Evolutionary conservation across 2,113 vertebrate species (phyloP).

Genomic region (Urocolius indicus): DNA sequence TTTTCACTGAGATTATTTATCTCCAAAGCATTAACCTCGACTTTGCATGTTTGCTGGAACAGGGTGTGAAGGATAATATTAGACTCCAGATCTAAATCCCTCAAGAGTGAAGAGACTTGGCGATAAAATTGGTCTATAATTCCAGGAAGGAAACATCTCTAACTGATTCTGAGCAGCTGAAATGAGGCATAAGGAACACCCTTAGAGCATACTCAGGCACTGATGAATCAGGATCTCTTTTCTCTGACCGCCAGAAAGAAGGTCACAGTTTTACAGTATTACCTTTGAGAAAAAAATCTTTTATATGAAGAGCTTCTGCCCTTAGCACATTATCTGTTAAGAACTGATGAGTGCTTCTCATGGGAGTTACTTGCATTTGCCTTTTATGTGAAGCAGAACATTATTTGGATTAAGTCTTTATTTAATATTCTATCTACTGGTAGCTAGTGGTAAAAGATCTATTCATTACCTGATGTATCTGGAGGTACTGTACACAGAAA

Average conservation of each 20-base stretch:
- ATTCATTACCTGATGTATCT: not conserved
- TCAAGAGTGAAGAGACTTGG: not conserved
- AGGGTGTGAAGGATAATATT: not conserved
- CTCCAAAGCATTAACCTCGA: not conserved
- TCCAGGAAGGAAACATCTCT: not conserved
- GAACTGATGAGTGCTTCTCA: not conserved
- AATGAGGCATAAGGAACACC: not conserved
- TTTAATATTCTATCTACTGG: not conserved
- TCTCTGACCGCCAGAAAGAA: not conserved
- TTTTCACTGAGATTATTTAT: not conserved
- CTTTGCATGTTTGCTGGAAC: not conserved
- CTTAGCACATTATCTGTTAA: not conserved
- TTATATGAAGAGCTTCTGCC: not conserved
- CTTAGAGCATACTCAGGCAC: not conserved
- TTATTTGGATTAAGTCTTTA: constrained; percentile 1
- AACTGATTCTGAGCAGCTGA: not conserved
- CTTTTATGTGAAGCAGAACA: constrained; percentile 19
- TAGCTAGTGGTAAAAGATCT: constrained; percentile 5
- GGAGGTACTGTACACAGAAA: not conserved
- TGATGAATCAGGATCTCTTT: not conserved
- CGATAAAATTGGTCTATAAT: not conserved
- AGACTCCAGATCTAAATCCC: not conserved
- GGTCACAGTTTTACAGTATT: not conserved
- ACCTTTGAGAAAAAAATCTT: not conserved
- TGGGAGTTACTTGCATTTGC: not conserved